phyloP scores from a whole-genome alignment of 2,888 invertebrate genomes.

The Mantis religiosa region DNA sequence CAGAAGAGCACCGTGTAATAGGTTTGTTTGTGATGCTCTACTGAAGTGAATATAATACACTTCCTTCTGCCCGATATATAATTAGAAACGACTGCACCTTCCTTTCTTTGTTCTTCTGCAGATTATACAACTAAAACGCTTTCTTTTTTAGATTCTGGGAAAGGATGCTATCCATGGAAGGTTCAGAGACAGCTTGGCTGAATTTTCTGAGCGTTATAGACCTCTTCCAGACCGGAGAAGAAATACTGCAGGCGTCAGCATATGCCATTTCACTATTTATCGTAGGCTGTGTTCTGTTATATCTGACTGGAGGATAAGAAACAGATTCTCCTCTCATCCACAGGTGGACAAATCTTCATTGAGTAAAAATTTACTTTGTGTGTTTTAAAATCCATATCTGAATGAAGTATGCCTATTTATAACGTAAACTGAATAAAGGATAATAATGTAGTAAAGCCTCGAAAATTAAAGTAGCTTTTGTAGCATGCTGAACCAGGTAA shows the following conservation, averaged over 20 bases:
- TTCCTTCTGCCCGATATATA: no score
- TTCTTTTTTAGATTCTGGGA: conserved; percentile 14
- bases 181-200: conserved; percentile 19
- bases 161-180: not conserved
- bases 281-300: not conserved
- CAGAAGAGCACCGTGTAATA: no score
- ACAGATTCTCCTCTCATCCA: no score
- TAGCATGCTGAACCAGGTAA: no score
- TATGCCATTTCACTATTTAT: not conserved
- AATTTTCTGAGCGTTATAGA: conserved; percentile 6
- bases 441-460: no score
- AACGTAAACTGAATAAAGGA: not conserved
- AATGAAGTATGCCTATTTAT: not conserved
- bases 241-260: not conserved
- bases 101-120: no score
- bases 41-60: no score
- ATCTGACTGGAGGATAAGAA: not conserved
- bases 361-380: not conserved
- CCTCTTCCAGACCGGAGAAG: conserved; percentile 10
- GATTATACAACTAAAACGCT: no score
- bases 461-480: no score
- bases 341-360: not conserved
- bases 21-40: no score
- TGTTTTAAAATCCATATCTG: not conserved
- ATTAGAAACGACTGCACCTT: no score